These are phyloP conservation scores for Oxyruncus cristatus DNA, from an alignment of 2,113 vertebrate genomes.

Conservation along the genomic window DNA sequence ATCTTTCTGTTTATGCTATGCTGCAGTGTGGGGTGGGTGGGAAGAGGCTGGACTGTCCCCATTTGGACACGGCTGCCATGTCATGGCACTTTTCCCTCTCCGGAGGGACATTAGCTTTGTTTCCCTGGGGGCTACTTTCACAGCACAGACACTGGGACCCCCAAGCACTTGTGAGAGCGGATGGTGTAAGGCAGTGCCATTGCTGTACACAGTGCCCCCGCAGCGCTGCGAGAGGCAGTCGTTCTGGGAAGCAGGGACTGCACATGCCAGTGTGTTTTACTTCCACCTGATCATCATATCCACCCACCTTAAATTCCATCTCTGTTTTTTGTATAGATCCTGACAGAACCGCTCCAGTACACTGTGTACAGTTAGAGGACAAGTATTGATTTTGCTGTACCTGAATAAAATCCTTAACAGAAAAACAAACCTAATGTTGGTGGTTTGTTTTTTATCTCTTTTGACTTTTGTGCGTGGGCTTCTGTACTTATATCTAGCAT, in stretches of 20 bases:
- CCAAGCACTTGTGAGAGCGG: rapidly evolving
- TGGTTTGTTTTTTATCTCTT: not conserved
- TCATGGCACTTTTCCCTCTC: not conserved
- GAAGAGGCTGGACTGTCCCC: not conserved
- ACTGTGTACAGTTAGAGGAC: slow-evolving; percentile 40
- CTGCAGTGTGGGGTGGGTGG: not conserved
- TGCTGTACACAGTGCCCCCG: rapidly evolving
- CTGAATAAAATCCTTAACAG: slow-evolving; percentile 38
- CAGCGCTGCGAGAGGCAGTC: rapidly evolving
- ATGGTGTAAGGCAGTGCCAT: not conserved
- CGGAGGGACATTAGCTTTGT: rapidly evolving
- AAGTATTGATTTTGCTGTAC: slow-evolving; percentile 54
- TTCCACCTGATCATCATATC: not conserved
- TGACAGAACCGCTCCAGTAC: slow-evolving; percentile 24
- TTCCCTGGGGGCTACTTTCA: not conserved
- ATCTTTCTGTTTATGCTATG: not conserved
- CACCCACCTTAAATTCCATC: slow-evolving; percentile 3
- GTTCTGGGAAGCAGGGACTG: not conserved
- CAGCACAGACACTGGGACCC: not conserved
- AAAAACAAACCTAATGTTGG: slow-evolving; percentile 17
- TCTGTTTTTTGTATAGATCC: slow-evolving; percentile 18
- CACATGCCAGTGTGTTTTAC: rapidly evolving
- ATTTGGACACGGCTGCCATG: rapidly evolving
- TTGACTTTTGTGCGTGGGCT: not conserved
- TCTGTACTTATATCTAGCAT: not conserved